Base-by-base conservation (phyloP, 2,113 vertebrate species). In the Oryzias woworae region DNA sequence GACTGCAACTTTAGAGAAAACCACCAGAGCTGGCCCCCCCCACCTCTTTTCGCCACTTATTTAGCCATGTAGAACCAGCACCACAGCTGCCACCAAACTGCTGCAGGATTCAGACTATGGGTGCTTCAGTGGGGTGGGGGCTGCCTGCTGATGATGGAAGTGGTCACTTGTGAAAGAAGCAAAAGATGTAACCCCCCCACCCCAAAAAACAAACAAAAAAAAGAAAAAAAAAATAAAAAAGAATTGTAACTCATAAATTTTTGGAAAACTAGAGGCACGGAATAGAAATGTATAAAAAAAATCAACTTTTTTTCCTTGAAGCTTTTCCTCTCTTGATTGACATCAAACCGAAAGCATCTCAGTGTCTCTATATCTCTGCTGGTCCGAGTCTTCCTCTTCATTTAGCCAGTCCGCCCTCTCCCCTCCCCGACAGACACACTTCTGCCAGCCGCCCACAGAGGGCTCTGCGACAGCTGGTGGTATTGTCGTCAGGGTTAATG, bases 401-500 rank as follows among this genome's bases (percentile, higher is more conserved):
- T 57, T 65, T 53, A 55, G 60, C 66, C 71, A 68, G 65, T 73
- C 63, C 53, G 69, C 60, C 53, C 66, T 41, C 17, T 10, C 61
- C 45, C 64, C 57, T 56, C 58, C n/a, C 85, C 80, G 36, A 78
- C 58, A 80, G 80, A 62, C 75, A 85, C 85, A 85, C 59, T 92
- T 84, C 85, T 74, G 75, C 83, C 68, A 66, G 80, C 80, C 71
- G 76, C 92, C 92, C 92, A 91, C 91, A 89, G 90, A 86, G 85
- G 84, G 90, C 90, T 79, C 91, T 90, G 84, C 87, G 92, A 92
- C 91, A 92, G 88, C 87, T 93, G 92, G 93, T 83, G 86, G 91
- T 90, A 93, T 93, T 88, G 92, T 93, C 92, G 82, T 88, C 89
- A 87, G 89, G 91, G 94, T 93, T 94, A 95, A 96, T 94, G 91